phyloP scores from a whole-genome alignment of 2,888 invertebrate species.

The Melanargia galathea region DNA sequence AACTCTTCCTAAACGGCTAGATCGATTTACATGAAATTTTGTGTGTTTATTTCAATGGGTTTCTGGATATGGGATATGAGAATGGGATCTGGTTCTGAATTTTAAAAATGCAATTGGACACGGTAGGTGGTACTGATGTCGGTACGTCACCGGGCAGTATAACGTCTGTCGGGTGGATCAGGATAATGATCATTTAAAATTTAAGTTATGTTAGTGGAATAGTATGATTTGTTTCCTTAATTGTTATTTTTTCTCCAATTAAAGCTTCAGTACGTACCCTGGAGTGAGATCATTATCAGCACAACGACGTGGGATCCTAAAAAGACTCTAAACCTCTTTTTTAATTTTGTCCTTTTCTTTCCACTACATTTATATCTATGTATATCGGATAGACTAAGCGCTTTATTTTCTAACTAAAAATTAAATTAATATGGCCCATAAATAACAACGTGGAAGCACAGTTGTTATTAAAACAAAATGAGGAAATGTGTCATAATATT shows the following conservation, averaged over 20 bases:
- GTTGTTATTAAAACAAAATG: constrained; percentile 32
- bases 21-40: no score
- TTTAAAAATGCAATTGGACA: no score
- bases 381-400: not conserved
- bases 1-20: no score
- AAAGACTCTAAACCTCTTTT: not conserved
- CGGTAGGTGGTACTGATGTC: no score
- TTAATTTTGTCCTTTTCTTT: not conserved
- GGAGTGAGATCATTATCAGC: not conserved
- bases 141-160: no score
- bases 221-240: not conserved
- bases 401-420: not conserved
- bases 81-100: no score
- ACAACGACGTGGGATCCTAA: not conserved
- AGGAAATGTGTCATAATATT: constrained; percentile 65
- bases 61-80: no score
- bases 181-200: no score
- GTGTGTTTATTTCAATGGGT: no score
- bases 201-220: no score
- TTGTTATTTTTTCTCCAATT: not conserved
- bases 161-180: no score
- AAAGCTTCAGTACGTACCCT: not conserved
- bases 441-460: not conserved
- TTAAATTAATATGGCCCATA: not conserved
- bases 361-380: not conserved